Percentiles rank a stretch among this genome's conserved stretches.
Conservation (phyloP, 2,888 invertebrate genomes). For the Labia minor region DNA sequence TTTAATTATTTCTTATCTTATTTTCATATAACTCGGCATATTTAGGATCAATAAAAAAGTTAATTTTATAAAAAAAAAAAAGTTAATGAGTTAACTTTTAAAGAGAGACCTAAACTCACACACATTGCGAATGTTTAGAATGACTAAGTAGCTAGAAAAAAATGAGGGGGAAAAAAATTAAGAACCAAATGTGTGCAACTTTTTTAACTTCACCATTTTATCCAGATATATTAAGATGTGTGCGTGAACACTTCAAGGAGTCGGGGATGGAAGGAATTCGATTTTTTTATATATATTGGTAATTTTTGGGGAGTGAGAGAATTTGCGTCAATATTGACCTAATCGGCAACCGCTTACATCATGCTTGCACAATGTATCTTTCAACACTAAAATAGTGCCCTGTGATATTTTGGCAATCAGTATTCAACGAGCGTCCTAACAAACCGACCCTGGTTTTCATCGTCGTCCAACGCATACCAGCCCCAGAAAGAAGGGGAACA, state of each 20-base stretch:
- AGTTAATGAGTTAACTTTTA: conserved; percentile 4
- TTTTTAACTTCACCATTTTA: not conserved
- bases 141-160: not conserved
- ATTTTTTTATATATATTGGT: no score
- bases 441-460: not conserved
- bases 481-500: not conserved
- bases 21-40: no score
- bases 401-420: not conserved
- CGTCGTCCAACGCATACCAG: not conserved
- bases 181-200: not conserved
- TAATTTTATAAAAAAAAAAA: not conserved
- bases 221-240: not conserved
- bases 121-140: not conserved
- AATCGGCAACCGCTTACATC: conserved; percentile 1
- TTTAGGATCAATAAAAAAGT: no score
- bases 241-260: no score
- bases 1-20: no score
- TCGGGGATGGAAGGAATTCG: no score
- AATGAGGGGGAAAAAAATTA: not conserved
- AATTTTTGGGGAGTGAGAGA: not conserved
- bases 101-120: not conserved
- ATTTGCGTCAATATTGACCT: not conserved
- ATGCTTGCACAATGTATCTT: not conserved
- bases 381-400: not conserved
- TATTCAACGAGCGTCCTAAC: not conserved